Evolutionary conservation across 1,140 invertebrate genomes (phyloP).

Genomic region (Trichoplusia ni): DNA sequence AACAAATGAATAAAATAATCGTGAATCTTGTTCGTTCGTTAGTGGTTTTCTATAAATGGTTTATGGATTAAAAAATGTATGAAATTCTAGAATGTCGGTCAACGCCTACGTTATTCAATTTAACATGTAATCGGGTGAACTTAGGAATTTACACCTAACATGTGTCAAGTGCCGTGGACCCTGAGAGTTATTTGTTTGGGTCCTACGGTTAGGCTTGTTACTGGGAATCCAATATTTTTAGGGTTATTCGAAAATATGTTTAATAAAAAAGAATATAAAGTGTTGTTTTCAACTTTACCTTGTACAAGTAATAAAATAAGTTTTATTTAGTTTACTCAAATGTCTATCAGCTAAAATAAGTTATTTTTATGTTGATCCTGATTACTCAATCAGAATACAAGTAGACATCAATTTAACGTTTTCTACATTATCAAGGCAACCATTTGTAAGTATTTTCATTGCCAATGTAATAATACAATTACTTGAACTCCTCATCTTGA

Average conservation of each 20-base stretch:
- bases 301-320: too few relatives aligned
- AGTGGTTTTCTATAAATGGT: too few relatives aligned
- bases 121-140: not conserved
- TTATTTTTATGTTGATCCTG: too few relatives aligned
- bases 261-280: not conserved
- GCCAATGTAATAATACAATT: not conserved
- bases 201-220: not conserved
- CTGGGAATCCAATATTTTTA: not conserved
- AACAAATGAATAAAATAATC: too few relatives aligned
- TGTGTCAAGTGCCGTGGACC: not conserved
- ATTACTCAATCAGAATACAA: too few relatives aligned
- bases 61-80: not conserved
- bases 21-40: too few relatives aligned
- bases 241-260: not conserved
- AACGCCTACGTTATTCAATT: not conserved
- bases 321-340: too few relatives aligned
- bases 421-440: not conserved
- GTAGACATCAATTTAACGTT: too few relatives aligned
- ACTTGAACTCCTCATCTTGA: not conserved
- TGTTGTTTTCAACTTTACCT: too few relatives aligned
- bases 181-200: conserved; percentile 3
- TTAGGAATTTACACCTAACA: conserved; percentile 8
- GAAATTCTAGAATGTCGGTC: not conserved
- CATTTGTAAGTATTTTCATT: not conserved
- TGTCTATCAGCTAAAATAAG: too few relatives aligned